Conservation (phyloP, 2,797 vertebrate genomes). For the Diplodus sargus region DNA sequence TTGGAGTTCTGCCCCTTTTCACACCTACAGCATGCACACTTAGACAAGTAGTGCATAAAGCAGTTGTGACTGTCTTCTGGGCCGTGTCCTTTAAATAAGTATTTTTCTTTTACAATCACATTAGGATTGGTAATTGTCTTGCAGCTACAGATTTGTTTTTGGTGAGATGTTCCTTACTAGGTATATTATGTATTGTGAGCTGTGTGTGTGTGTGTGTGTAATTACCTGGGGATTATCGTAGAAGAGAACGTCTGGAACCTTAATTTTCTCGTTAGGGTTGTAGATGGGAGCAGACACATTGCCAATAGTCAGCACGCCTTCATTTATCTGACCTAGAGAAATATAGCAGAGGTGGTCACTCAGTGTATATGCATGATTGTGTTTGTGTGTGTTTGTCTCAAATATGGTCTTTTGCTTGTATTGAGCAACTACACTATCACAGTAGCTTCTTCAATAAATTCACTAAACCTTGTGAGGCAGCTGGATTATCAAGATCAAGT, state of each 20-base stretch:
- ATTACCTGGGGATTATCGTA: slow-evolving; percentile 95
- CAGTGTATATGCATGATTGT: background rate
- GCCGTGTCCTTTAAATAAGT: slow-evolving; percentile 21
- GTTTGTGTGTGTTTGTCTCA: background rate
- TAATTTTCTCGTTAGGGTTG: slow-evolving; percentile 89
- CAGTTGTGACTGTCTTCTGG: background rate
- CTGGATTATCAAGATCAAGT: no score
- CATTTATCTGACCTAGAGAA: slow-evolving; percentile 85
- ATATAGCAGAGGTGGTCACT: slow-evolving; percentile 6
- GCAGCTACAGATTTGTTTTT: background rate
- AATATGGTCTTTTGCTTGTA: background rate
- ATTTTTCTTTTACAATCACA: background rate
- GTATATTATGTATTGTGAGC: background rate
- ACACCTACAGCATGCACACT: slow-evolving; percentile 8
- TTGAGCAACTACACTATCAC: background rate
- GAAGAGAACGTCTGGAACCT: slow-evolving; percentile 97
- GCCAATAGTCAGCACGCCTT: slow-evolving; percentile 91
- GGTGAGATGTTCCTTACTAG: background rate
- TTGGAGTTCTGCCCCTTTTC: slow-evolving; percentile 12
- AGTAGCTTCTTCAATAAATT: no score
- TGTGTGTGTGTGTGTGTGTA: background rate
- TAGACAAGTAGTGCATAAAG: background rate
- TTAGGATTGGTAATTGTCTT: background rate
- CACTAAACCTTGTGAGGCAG: no score
- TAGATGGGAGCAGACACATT: slow-evolving; percentile 86